Percentiles rank a stretch among this genome's conserved stretches.
Conservation (phyloP, 2,113 vertebrate species). For the Peromyscus californicus region DNA sequence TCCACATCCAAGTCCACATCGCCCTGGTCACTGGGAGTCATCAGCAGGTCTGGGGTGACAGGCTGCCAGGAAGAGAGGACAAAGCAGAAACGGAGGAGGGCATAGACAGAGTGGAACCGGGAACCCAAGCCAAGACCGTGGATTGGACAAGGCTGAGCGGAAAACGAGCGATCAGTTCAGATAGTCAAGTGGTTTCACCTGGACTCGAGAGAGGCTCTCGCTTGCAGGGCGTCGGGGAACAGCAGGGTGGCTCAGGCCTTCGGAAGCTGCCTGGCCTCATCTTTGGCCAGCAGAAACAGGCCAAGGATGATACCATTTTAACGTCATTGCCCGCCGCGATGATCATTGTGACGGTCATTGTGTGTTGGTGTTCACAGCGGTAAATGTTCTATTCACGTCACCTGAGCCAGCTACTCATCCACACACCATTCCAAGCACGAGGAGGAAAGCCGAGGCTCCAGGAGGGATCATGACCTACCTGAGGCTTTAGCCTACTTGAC, state of each 20-base stretch:
- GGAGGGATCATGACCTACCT: not conserved
- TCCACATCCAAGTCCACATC: constrained; percentile 87
- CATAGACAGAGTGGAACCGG: not conserved
- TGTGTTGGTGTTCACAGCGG: not conserved
- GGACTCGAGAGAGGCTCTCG: fast-evolving
- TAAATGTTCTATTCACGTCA: not conserved
- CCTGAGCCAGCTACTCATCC: not conserved
- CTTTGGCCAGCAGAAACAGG: not conserved
- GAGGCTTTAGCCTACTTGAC: not conserved
- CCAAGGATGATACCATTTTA: not conserved
- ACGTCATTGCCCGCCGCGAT: not conserved
- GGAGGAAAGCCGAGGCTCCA: not conserved
- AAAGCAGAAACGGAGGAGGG: not conserved
- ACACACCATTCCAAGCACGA: not conserved
- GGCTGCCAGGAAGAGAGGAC: constrained; percentile 79
- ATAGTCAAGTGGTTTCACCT: not conserved
- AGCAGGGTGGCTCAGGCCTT: not conserved
- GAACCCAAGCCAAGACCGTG: not conserved
- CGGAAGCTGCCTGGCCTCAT: not conserved
- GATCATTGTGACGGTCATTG: not conserved
- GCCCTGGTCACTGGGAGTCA: constrained; percentile 90
- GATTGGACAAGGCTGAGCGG: not conserved
- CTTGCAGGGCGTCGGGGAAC: not conserved
- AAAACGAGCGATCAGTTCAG: not conserved
- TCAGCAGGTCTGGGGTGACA: constrained; percentile 88